Base-by-base conservation (phyloP, 2,113 vertebrate species). In the Otolemur garnettii region DNA sequence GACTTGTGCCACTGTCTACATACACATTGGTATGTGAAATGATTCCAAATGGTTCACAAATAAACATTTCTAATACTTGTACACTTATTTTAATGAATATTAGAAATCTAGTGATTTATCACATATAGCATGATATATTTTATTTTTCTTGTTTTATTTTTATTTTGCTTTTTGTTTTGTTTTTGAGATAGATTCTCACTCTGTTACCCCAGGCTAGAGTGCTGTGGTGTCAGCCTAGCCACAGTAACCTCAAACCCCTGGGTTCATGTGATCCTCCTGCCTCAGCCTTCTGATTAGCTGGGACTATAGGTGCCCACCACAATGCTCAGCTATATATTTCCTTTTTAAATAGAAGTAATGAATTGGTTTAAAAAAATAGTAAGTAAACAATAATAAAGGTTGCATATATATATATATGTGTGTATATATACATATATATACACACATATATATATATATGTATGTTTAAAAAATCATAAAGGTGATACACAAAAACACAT, bases 41-140 rank as follows among this genome's bases (percentile, higher is more conserved):
- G 33, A 42, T 83, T 93, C 78, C 26, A 84, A 82, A n/a, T 13
- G n/a, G 30, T 60, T 88, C 68, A 82, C 38, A 94, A 83, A 79
- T 60, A 90, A 83, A 88, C 42, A 91, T 95, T 89, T 83, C 14
- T 42, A 81, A 33, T 30, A 71, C 28, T 53, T 68, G 33, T 30
- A 50, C 6, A 87, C 10, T 68, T 95, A 87, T 7, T 53, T 90
- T 64, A 94, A 77, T 78, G 21, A 90, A 28, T 59, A 86, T 50
- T 59, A 74, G 66, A 87, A 83, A 93, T 68, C 11, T 68, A 85
- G 6, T 50, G 35, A 53, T 66, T 91, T 59, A 93, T 87, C 71
- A 89, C 14, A 85, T 26, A 94, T 28, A 86, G 15, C 18, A 84
- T 42, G 19, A 74, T 38, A 71, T 53, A 57, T 77, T 82, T 86